Percentiles rank a stretch among this genome's conserved stretches.
Conservation (phyloP, 2,797 vertebrate species). For the Clamator glandarius region DNA sequence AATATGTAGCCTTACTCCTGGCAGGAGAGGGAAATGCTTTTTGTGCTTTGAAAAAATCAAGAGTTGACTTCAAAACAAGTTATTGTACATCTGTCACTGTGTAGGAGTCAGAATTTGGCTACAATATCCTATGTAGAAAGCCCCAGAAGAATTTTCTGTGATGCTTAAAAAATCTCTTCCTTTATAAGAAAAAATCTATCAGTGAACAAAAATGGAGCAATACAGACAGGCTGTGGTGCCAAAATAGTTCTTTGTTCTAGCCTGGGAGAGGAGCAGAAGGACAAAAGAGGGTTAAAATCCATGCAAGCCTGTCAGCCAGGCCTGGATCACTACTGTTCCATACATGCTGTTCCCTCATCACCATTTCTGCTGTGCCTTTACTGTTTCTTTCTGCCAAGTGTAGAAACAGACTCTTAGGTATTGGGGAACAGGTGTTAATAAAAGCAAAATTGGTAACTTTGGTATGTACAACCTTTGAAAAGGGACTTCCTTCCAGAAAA, state of each 20-base stretch:
- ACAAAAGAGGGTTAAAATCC: not conserved
- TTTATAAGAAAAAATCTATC: not conserved
- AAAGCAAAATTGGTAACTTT: not conserved
- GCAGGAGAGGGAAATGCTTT: not conserved
- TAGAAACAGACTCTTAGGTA: not conserved
- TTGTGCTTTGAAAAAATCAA: constrained; percentile 11
- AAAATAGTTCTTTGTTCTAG: not conserved
- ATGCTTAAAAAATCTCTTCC: not conserved
- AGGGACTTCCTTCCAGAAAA: not conserved
- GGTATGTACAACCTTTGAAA: not conserved
- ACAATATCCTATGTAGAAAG: not conserved
- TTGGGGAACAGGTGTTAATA: not conserved
- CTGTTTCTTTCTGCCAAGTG: not conserved
- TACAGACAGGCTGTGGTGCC: not conserved
- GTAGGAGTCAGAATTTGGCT: not conserved
- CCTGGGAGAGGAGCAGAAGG: not conserved
- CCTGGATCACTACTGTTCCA: not conserved
- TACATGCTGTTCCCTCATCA: not conserved
- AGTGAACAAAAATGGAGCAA: not conserved
- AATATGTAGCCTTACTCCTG: not conserved
- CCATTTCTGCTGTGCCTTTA: not conserved
- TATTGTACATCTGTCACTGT: not conserved
- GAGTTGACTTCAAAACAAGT: constrained; percentile 7
- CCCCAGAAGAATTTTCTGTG: not conserved
- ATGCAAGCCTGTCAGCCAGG: not conserved